Evolutionary conservation across 2,797 vertebrate genomes (phyloP).

Genomic region (Lacerta viridis): DNA sequence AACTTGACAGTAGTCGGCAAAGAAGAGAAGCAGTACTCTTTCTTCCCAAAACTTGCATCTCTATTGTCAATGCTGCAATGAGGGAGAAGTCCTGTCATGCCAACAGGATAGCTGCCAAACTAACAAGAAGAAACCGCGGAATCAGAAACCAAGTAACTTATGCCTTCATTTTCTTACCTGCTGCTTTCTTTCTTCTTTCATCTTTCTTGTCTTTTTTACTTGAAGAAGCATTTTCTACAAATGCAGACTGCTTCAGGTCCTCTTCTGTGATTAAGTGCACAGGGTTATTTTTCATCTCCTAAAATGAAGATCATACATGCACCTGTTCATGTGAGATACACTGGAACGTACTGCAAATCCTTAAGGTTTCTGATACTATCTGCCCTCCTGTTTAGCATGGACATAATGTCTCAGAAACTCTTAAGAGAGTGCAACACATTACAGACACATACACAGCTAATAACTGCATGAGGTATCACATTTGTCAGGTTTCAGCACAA

Average conservation of each 20-base stretch:
- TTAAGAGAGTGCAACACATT: too few species aligned
- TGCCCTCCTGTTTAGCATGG: background rate
- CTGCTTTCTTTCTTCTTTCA: conserved; percentile 90
- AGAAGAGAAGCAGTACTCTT: too few species aligned
- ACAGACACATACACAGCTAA: background rate
- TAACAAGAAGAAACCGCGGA: too few species aligned
- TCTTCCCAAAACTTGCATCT: too few species aligned
- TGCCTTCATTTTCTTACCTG: conserved; percentile 80
- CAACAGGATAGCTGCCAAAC: too few species aligned
- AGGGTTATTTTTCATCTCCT: conserved; percentile 94
- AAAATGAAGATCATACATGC: conserved; percentile 63
- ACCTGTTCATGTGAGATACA: background rate
- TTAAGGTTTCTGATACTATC: background rate
- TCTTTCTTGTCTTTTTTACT: conserved; percentile 94
- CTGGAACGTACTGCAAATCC: background rate
- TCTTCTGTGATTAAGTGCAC: conserved; percentile 94
- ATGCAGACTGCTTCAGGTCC: conserved; percentile 87
- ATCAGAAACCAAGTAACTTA: too few species aligned
- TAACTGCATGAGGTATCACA: background rate
- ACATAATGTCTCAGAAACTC: background rate
- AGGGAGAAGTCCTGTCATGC: too few species aligned
- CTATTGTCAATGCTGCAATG: too few species aligned
- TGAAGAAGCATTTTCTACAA: conserved; percentile 80
- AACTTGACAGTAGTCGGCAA: too few species aligned
- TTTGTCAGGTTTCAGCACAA: background rate